Conservation (phyloP, 2,797 vertebrate species). For the Acipenser transmontanus region DNA sequence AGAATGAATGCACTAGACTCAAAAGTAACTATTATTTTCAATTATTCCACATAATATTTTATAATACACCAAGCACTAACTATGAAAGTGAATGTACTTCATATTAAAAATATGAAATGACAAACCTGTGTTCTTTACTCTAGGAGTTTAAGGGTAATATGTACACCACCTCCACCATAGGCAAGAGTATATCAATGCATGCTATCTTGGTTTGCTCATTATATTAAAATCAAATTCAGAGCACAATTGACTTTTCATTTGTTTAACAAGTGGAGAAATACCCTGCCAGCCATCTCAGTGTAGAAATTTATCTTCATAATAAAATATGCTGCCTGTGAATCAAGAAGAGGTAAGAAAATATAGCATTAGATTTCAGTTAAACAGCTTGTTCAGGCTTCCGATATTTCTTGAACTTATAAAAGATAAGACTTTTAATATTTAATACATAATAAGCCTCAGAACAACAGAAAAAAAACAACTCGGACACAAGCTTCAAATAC, state of each 20-base stretch:
- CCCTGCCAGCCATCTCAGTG: conserved; percentile 95
- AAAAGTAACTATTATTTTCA: no score
- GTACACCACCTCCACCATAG: conserved; percentile 27
- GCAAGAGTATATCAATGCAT: conserved; percentile 28
- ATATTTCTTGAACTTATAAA: conserved; percentile 81
- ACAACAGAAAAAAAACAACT: conserved; percentile 43
- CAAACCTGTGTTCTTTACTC: no score
- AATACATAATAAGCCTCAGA: conserved; percentile 85
- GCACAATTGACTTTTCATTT: conserved; percentile 81
- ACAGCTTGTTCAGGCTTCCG: conserved; percentile 55
- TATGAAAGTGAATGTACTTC: no score
- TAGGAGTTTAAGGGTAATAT: no score
- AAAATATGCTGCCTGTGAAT: conserved; percentile 91
- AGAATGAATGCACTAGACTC: no score
- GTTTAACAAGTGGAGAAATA: conserved; percentile 87
- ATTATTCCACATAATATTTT: no score
- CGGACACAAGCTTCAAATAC: conserved; percentile 78
- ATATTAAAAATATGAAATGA: no score
- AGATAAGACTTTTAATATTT: conserved; percentile 95
- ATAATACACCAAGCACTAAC: no score
- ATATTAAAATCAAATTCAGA: conserved; percentile 70
- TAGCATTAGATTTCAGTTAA: conserved; percentile 69
- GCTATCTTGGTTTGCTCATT: conserved; percentile 64
- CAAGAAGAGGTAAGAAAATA: conserved; percentile 54
- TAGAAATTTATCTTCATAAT: conserved; percentile 97